Evolutionary conservation across 2,797 vertebrate species (phyloP).

Genomic region (Trichosurus vulpecula): DNA sequence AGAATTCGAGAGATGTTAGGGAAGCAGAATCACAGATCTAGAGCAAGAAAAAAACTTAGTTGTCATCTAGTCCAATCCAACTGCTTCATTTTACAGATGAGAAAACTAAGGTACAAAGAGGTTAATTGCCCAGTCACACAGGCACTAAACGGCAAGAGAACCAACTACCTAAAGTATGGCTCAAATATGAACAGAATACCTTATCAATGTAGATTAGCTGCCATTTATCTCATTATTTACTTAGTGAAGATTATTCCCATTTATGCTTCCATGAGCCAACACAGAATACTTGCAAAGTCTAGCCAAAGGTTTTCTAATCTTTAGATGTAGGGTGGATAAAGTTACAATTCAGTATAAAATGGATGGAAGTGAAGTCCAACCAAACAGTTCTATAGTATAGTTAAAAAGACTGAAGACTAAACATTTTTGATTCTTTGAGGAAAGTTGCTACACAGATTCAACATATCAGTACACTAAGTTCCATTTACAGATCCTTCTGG

Average conservation of each 20-base stretch:
- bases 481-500: neutral
- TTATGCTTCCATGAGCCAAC: slow-evolving; percentile 25
- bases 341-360: slow-evolving; percentile 28
- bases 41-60: neutral
- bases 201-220: neutral
- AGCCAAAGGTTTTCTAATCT: slow-evolving; percentile 18
- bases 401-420: slow-evolving; percentile 10
- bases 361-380: slow-evolving; percentile 39
- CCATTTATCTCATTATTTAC: slow-evolving; percentile 42
- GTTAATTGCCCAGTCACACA: slow-evolving; percentile 4
- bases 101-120: neutral
- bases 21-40: neutral
- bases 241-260: slow-evolving; percentile 17
- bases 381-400: neutral
- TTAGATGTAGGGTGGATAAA: slow-evolving; percentile 47
- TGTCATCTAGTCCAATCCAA: neutral
- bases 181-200: neutral
- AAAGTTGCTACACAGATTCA: neutral
- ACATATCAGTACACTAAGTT: neutral
- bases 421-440: neutral
- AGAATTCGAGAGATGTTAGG: neutral
- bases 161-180: slow-evolving; percentile 5
- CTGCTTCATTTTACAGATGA: neutral
- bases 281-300: neutral
- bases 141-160: neutral